Percentiles rank a stretch among this genome's conserved stretches.
These are phyloP conservation scores for Aphaenogaster ashmeadi DNA, from an alignment of 1,140 invertebrate genomes.

Conservation along the genomic window DNA sequence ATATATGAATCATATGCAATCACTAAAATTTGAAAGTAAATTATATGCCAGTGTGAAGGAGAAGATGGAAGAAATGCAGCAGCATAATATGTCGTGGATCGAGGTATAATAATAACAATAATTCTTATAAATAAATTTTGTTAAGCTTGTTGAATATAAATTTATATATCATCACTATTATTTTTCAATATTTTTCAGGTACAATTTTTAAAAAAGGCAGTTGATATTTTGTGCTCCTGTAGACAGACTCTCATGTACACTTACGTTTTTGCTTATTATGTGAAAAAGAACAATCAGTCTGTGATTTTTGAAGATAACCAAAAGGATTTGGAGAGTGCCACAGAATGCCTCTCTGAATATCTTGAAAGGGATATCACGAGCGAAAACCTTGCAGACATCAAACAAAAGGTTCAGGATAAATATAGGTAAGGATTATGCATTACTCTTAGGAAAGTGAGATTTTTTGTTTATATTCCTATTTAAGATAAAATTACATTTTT, in stretches of 20 bases:
- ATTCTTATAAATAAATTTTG: background rate
- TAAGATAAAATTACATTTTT: slow-evolving; percentile 66
- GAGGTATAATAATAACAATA: slow-evolving; percentile 90
- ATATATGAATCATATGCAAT: slow-evolving; percentile 99
- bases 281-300: slow-evolving; percentile 99
- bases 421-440: slow-evolving; percentile 91
- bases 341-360: slow-evolving; percentile 98
- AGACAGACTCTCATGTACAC: slow-evolving; percentile 99
- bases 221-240: slow-evolving; percentile 99
- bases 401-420: slow-evolving; percentile 99
- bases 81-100: slow-evolving; percentile 99
- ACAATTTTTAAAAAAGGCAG: slow-evolving; percentile 98
- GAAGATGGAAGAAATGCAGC: slow-evolving; percentile 99
- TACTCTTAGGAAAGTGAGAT: background rate
- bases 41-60: slow-evolving; percentile 97
- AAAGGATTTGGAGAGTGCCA: slow-evolving; percentile 98
- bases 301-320: slow-evolving; percentile 99
- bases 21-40: slow-evolving; percentile 99
- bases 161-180: slow-evolving; percentile 5
- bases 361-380: slow-evolving; percentile 99
- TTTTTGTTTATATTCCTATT: background rate
- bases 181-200: slow-evolving; percentile 88
- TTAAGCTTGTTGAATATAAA: background rate
- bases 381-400: slow-evolving; percentile 99
- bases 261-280: slow-evolving; percentile 99